Evolutionary conservation across 2,113 vertebrate genomes (phyloP), one percentile per base, ranked within the genome.

Genomic region (Malaclemys terrapin): DNA sequence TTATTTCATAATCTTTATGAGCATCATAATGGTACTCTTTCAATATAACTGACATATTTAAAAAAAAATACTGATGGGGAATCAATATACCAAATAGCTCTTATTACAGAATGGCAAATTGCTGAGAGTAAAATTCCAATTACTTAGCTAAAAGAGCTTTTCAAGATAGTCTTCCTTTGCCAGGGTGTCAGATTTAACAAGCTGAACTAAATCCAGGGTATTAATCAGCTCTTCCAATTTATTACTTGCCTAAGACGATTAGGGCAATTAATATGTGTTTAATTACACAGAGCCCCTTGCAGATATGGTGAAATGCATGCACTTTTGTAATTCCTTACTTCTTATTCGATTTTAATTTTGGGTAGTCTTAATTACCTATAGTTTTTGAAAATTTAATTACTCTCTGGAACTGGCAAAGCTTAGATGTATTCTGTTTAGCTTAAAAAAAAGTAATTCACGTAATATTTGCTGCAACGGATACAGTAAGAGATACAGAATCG

Each of bases 171-270:
- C 92, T 96, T 93, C 93, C 95, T 97, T 97, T 98, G 92, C 88
- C 95, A 96, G 94, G 85, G 84, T 97, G 90, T 98, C 93, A 96
- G 85, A 92, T 97, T 97, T 98, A 98, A 98, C 97, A 97, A 97
- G 97, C 97, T 97, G 96, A 98, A 96, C 96, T 97, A 96, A 98
- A 98, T 98, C 97, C 95, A 97, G 90, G 85, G 84, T 95, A 96
- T 97, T 98, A 97, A 97, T 98, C 97, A 98, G 94, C 90, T 97
- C 96, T 97, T 97, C 90, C 89, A 96, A 96, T 98, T 98, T 98
- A 98, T 97, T 94, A 97, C 95, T 98, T 96, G 94, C 93, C 93
- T 98, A 97, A 97, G 90, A 98, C 96, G 95, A 98, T 97, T 97
- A 97, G 88, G 91, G 88, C 97, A 97, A 92, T 98, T 98, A 98